A percentile compares a stretch with the other conserved stretches of the same genome.
phyloP scores from a whole-genome alignment of 2,888 invertebrate species.

The Melieria omissa region DNA sequence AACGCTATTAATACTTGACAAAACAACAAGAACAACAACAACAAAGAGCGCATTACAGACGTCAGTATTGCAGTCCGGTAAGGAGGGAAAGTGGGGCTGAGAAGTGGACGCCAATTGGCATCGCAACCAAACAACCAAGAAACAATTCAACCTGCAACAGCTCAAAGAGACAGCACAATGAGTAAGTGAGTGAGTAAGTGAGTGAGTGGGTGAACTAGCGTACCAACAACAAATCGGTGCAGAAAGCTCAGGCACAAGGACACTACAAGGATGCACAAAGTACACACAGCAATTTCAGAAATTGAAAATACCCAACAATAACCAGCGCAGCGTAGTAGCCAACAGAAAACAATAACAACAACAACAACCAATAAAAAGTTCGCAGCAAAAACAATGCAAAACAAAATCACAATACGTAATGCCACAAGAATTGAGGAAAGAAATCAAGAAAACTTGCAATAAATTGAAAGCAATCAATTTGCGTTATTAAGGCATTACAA shows the following conservation, averaged over 20 bases:
- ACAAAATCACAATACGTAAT: neutral
- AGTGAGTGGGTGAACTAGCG: neutral
- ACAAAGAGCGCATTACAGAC: too few species aligned
- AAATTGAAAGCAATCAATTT: slow-evolving; percentile 15
- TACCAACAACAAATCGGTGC: neutral
- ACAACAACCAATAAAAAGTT: neutral
- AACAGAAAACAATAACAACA: neutral
- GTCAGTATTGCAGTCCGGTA: too few species aligned
- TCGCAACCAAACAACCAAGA: too few species aligned
- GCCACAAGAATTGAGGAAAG: neutral
- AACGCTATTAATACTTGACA: too few species aligned
- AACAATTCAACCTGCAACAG: too few species aligned
- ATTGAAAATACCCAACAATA: too few species aligned
- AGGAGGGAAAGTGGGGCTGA: too few species aligned
- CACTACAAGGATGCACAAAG: neutral
- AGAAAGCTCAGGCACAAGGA: neutral
- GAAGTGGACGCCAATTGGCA: too few species aligned
- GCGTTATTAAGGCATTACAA: neutral
- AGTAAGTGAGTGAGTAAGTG: neutral
- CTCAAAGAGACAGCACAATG: neutral
- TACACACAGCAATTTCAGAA: too few species aligned
- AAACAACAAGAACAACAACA: too few species aligned
- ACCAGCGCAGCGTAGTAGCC: too few species aligned
- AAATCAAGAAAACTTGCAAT: neutral
- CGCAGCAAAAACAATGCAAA: neutral